Evolutionary conservation across 2,797 vertebrate species (phyloP).

Genomic region (Diglossa cyanea): DNA sequence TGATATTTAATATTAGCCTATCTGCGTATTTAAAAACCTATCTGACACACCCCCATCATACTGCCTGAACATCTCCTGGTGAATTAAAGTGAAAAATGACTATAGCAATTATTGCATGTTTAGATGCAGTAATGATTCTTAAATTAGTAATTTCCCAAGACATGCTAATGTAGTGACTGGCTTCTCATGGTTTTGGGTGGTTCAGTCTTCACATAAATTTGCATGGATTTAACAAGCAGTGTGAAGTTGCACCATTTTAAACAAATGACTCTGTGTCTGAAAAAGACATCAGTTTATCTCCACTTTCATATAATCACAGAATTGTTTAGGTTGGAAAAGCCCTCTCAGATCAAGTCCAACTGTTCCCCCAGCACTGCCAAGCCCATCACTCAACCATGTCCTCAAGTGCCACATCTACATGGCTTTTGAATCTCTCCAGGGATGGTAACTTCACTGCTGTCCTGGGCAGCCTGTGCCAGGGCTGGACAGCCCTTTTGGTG

Average conservation of each 20-base stretch:
- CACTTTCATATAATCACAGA: background rate
- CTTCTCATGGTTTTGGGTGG: constrained; percentile 10
- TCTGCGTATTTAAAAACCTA: constrained; percentile 45
- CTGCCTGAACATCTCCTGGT: constrained; percentile 33
- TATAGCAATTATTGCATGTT: constrained; percentile 44
- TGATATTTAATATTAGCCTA: constrained; percentile 52
- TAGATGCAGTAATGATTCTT: constrained; percentile 43
- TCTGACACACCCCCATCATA: constrained; percentile 47
- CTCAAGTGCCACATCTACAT: background rate
- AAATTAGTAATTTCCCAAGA: constrained; percentile 21
- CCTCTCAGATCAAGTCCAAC: background rate
- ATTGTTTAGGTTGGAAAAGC: background rate
- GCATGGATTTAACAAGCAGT: background rate
- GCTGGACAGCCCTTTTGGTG: background rate
- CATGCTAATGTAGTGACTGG: background rate
- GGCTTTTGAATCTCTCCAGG: background rate
- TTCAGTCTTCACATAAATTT: background rate
- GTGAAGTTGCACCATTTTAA: background rate
- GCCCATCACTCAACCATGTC: background rate
- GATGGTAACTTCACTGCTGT: background rate
- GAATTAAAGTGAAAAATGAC: constrained; percentile 57
- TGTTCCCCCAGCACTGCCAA: background rate
- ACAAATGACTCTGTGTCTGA: background rate
- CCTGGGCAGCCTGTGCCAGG: background rate
- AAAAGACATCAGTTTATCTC: background rate